phyloP scores from a whole-genome alignment of 2,888 invertebrate genomes.

The Habrosyne pyritoides region DNA sequence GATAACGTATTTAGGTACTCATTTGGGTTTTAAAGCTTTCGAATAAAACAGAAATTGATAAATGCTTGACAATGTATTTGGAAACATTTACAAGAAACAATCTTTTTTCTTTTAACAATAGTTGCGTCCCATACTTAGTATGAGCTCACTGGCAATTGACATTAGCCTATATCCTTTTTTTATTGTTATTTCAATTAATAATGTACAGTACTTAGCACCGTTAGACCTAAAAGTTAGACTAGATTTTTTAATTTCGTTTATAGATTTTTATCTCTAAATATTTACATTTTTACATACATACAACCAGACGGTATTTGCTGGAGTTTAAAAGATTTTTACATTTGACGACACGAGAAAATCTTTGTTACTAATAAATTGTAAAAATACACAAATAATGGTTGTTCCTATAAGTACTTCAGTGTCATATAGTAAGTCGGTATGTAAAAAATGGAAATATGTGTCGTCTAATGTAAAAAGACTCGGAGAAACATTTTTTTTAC shows the following conservation, averaged over 20 bases:
- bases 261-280: constrained; percentile 40
- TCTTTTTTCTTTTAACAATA: constrained; percentile 59
- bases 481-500: neutral
- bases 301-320: constrained; percentile 15
- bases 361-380: too few relatives aligned
- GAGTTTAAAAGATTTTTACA: neutral
- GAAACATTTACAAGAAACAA: constrained; percentile 82
- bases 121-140: constrained; percentile 70
- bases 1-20: neutral
- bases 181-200: constrained; percentile 36
- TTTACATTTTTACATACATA: constrained; percentile 62
- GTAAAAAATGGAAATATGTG: neutral
- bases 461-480: neutral
- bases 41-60: constrained; percentile 66
- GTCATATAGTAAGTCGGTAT: too few relatives aligned
- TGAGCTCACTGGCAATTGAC: constrained; percentile 67
- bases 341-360: neutral
- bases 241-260: constrained; percentile 66
- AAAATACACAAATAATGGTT: too few relatives aligned
- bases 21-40: too few relatives aligned
- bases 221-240: constrained; percentile 80
- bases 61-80: constrained; percentile 81
- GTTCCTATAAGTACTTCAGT: too few relatives aligned
- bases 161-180: constrained; percentile 47
- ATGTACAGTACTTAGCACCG: constrained; percentile 81